Evolutionary conservation across 2,888 invertebrate genomes (phyloP), one percentile per base, ranked within the genome.

Genomic region (Ptychoptera contaminata): DNA sequence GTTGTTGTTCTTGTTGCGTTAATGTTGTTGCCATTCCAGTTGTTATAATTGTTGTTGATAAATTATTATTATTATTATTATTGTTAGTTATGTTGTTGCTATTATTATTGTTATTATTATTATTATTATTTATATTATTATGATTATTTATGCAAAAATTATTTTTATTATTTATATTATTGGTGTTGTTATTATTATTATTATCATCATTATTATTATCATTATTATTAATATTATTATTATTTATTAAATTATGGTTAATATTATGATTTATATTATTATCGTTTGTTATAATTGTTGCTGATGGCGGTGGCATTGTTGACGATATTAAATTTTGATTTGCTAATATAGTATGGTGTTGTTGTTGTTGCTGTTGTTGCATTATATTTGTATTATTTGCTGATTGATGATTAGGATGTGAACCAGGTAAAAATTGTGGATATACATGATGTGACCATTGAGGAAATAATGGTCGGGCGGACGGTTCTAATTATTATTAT

Each of bases 371-470:
- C 57, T 69, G 67, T 54, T 68, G 65, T 56, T 67, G 68, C 55
- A 63, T 62, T 56, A 63, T 67, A 58, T 63, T 67, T 59, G 62
- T 65, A 59, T 63, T 52, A 48, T 51, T 52, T 5, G 43, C 51
- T 59, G 55, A 58, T 57, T 54, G 64, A 56, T 77, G 75, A 63
- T 76, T 78, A 58, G 85, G 84, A 72, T 87, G 87, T 68, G 85
- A 82, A 67, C 85, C 86, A 61, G 88, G 87, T 67, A 90, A 77
- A 74, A 88, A 90, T 75, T 90, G 88, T 58, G 90, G 88, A 70
- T 88, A 87, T 62, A 90, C 87, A 73, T 88, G 88, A 72, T 88
- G 88, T 58, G 88, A 88, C 88, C 90, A 90, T 74, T 90, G 88
- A 56, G 88, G 88, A 70, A 90, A 90, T 66, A 88, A 76, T 58